phyloP scores from a whole-genome alignment of 2,113 vertebrate species.

The Aspidoscelis tigris region DNA sequence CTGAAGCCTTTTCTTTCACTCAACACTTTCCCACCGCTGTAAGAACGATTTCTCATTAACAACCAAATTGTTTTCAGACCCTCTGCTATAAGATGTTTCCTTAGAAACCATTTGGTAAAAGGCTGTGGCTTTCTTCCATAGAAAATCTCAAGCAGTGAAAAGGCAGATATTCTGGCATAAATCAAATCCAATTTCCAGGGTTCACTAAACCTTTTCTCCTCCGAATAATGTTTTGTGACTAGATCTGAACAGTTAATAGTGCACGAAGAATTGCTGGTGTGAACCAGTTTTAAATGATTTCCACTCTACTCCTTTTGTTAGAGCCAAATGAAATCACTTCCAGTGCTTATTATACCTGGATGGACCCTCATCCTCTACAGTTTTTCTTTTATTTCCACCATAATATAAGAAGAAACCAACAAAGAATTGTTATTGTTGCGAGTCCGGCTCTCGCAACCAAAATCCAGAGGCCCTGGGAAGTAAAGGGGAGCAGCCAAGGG shows the following conservation, averaged over 20 bases:
- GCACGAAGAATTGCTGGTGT: slow-evolving; percentile 79
- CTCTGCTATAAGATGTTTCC: slow-evolving; percentile 83
- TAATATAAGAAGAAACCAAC: slow-evolving; percentile 25
- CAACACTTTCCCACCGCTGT: slow-evolving; percentile 86
- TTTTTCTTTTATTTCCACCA: slow-evolving; percentile 1
- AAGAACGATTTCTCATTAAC: slow-evolving; percentile 90
- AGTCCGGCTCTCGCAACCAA: too few relatives aligned
- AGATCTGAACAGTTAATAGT: slow-evolving; percentile 82
- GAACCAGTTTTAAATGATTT: slow-evolving; percentile 79
- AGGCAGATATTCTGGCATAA: slow-evolving; percentile 87
- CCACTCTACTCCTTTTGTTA: slow-evolving; percentile 69
- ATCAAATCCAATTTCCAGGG: slow-evolving; percentile 89
- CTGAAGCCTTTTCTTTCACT: slow-evolving; percentile 76
- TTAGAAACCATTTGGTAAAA: slow-evolving; percentile 87
- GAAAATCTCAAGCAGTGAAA: slow-evolving; percentile 85
- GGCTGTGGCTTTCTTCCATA: slow-evolving; percentile 83
- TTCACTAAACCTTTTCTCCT: slow-evolving; percentile 89
- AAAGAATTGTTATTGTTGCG: background rate
- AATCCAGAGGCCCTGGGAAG: too few relatives aligned
- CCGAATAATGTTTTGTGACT: slow-evolving; percentile 83
- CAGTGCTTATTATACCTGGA: slow-evolving; percentile 58
- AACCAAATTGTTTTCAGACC: slow-evolving; percentile 90
- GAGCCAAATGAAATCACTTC: slow-evolving; percentile 64
- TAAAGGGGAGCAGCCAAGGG: too few relatives aligned
- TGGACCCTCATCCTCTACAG: slow-evolving; percentile 43